Evolutionary conservation across 23 tunicate genomes (phyloP).

Genomic region (Halocynthia roretzi): DNA sequence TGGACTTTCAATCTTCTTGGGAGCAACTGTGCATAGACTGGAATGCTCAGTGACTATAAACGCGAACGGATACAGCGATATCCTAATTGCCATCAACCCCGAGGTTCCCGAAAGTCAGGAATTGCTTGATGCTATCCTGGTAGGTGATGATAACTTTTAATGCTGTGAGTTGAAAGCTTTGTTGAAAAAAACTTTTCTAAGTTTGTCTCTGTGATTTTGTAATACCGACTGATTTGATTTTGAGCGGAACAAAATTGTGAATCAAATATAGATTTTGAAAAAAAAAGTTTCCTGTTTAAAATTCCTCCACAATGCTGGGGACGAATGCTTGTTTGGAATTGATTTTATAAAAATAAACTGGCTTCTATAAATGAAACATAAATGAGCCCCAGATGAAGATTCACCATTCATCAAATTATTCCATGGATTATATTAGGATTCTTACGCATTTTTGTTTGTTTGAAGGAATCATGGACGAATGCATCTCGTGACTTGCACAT

Average conservation of each 20-base stretch:
- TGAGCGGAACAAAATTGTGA: too few relatives aligned
- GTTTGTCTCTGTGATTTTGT: too few relatives aligned
- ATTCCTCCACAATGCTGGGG: too few relatives aligned
- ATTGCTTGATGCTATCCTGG: conserved; percentile 34
- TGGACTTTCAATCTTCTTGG: too few relatives aligned
- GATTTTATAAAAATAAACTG: not conserved
- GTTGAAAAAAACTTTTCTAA: too few relatives aligned
- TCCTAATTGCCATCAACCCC: conserved; percentile 73
- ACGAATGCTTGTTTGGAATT: not conserved
- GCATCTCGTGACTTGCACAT: conserved; percentile 31
- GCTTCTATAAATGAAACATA: not conserved
- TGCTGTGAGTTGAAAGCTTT: not conserved
- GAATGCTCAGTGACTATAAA: too few relatives aligned
- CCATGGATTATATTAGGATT: too few relatives aligned
- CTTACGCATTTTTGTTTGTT: not conserved
- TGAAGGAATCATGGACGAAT: conserved; percentile 33
- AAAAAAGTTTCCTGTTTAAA: too few relatives aligned
- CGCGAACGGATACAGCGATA: conserved; percentile 49
- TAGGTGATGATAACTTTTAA: conserved; percentile 17
- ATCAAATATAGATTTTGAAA: too few relatives aligned
- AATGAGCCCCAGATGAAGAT: not conserved
- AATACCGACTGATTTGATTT: too few relatives aligned
- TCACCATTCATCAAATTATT: too few relatives aligned
- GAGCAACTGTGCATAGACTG: too few relatives aligned
- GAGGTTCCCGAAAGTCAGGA: conserved; percentile 42